Conservation (phyloP, 2,888 invertebrate species). For the Colostygia pectinataria region DNA sequence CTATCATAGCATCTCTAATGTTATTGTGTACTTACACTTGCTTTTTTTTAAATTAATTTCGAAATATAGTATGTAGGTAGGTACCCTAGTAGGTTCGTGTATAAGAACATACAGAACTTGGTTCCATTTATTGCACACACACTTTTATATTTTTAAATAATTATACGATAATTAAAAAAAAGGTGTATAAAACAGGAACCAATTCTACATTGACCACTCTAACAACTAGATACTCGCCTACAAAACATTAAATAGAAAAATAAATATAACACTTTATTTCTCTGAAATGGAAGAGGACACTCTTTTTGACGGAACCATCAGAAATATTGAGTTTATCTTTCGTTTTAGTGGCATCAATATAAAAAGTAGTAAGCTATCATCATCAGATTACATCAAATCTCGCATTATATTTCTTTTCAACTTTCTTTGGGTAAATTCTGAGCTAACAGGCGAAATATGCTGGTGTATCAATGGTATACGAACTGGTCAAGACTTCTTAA, state of each 20-base stretch:
- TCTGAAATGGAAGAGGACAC: slow-evolving; percentile 7
- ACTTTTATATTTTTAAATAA: not conserved
- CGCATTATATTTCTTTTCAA: slow-evolving; percentile 45
- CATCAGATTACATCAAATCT: slow-evolving; percentile 22
- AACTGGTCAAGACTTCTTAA: slow-evolving; percentile 43
- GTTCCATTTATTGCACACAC: not conserved
- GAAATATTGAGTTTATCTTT: slow-evolving; percentile 41
- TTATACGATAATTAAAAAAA: no score
- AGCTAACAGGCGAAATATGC: slow-evolving; percentile 42
- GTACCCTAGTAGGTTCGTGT: no score
- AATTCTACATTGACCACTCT: no score
- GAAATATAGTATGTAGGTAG: no score
- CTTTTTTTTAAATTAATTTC: no score
- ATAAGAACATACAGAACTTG: no score
- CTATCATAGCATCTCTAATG: no score
- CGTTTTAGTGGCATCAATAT: slow-evolving; percentile 45
- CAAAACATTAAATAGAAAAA: no score
- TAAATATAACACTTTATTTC: no score
- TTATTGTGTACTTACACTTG: no score
- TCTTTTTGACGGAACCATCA: slow-evolving; percentile 44
- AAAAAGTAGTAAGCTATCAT: slow-evolving; percentile 33
- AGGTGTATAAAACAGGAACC: no score
- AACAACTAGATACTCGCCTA: no score
- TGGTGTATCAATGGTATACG: slow-evolving; percentile 46
- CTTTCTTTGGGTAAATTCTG: slow-evolving; percentile 46